Evolutionary conservation across 2,113 vertebrate species (phyloP).

Genomic region (Heterocephalus glaber): DNA sequence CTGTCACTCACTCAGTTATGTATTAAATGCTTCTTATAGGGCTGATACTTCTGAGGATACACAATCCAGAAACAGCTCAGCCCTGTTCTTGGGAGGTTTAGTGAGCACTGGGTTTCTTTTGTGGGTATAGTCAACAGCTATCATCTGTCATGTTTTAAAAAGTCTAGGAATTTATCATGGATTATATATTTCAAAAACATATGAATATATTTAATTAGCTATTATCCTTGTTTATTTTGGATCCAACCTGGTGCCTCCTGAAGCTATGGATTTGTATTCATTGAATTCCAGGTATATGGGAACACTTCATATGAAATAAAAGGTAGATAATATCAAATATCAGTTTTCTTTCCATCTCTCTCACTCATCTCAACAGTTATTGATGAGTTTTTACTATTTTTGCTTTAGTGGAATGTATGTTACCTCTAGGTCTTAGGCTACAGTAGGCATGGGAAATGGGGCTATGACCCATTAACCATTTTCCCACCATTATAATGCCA

Average conservation of each 20-base stretch:
- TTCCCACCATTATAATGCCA: not conserved
- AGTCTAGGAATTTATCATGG: not conserved
- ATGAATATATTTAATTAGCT: not conserved
- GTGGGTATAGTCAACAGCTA: not conserved
- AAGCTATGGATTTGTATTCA: not conserved
- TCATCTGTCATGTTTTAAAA: not conserved
- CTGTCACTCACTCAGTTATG: not conserved
- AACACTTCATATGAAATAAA: not conserved
- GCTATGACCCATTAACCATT: not conserved
- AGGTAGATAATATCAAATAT: not conserved
- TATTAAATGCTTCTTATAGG: not conserved
- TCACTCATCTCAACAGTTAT: not conserved
- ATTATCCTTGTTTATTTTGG: slow-evolving; percentile 2
- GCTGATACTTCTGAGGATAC: not conserved
- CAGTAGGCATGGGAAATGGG: not conserved
- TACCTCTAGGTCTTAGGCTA: not conserved
- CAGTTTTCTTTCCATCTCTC: not conserved
- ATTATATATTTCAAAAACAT: not conserved
- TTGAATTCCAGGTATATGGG: not conserved
- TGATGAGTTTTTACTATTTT: not conserved
- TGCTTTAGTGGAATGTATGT: not conserved
- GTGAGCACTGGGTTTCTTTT: not conserved
- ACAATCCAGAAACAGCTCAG: not conserved
- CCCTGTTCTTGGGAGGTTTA: not conserved
- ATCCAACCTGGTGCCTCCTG: not conserved